Evolutionary conservation across 1,140 invertebrate species (phyloP).

Genomic region (Drosophila simulans): DNA sequence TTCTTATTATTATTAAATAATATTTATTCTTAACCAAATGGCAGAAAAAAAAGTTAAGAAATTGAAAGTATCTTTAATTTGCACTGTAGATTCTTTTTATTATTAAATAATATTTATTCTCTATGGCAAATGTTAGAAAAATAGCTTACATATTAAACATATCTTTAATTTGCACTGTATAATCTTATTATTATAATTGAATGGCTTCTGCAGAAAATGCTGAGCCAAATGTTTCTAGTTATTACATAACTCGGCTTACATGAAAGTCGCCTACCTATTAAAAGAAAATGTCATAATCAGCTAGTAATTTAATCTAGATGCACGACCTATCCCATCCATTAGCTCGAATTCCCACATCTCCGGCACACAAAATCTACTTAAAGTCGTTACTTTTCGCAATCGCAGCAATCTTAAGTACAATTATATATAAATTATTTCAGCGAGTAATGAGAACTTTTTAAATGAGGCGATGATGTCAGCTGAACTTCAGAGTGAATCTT

Average conservation of each 20-base stretch:
- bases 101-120: no score
- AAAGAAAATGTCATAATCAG: not conserved
- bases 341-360: slow-evolving; percentile 5
- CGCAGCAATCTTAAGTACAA: slow-evolving; percentile 15
- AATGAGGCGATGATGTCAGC: slow-evolving; percentile 39
- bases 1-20: no score
- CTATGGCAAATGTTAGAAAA: no score
- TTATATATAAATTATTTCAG: slow-evolving; percentile 33
- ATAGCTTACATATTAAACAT: no score
- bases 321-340: slow-evolving; percentile 37
- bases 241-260: not conserved
- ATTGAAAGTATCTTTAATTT: no score
- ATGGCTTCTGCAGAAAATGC: not conserved
- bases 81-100: no score
- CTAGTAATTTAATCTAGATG: not conserved
- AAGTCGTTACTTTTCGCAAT: slow-evolving; percentile 21
- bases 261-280: not conserved
- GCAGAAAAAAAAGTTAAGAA: no score
- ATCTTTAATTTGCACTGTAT: no score
- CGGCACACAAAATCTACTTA: slow-evolving; percentile 9
- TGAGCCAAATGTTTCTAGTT: not conserved
- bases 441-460: slow-evolving; percentile 38
- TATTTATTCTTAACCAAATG: no score
- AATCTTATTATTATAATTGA: no score
- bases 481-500: slow-evolving; percentile 37